Base-by-base conservation (phyloP, 2,797 vertebrate species). In the Sternarchorhynchus goeldii region DNA sequence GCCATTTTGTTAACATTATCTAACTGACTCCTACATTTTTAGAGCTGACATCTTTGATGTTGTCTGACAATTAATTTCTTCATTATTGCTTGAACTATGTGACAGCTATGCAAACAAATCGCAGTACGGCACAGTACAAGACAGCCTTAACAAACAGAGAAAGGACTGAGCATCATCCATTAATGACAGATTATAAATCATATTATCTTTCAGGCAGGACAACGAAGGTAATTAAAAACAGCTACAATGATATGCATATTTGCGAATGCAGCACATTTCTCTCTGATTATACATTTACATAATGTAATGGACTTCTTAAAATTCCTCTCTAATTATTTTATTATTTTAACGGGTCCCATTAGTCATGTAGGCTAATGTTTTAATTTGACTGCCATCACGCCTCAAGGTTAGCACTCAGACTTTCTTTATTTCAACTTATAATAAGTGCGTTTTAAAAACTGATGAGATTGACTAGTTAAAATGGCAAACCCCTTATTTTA, bases 181-280 rank as follows among this genome's bases (percentile, higher is more conserved):
- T 90, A 89, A 91, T 90, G 86, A 85, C 69, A 86, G 83, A 86
- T 75, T 91, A 86, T 89, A 92, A 93, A 93, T 94, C 91, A 91
- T 91, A 92, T 92, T 91, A 92, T 92, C 91, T 86, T 84, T 91
- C 91, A 93, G 88, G 86, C 75, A 90, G 91, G 89, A 91, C 84
- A 90, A 87, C 87, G 82, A 86, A 89, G 90, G 91, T 93, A 92
- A 93, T 93, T 93, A 90, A 92, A 91, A 91, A 85, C 86, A 91
- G 90, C 89, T 89, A 92, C 86, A 90, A 88, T 64, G 14, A 86
- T 86, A 90, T 90, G 91, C 91, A 92, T 91, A 91, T 92, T 87
- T 92, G 91, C 90, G 88, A 87, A 92, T 86, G 78, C 78, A 82
- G 92, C 92, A 92, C 85, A 88, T 91, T 92, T 78, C 81, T 62